phyloP scores from a whole-genome alignment of 2,797 vertebrate genomes.

The Rhinoraja longicauda region DNA sequence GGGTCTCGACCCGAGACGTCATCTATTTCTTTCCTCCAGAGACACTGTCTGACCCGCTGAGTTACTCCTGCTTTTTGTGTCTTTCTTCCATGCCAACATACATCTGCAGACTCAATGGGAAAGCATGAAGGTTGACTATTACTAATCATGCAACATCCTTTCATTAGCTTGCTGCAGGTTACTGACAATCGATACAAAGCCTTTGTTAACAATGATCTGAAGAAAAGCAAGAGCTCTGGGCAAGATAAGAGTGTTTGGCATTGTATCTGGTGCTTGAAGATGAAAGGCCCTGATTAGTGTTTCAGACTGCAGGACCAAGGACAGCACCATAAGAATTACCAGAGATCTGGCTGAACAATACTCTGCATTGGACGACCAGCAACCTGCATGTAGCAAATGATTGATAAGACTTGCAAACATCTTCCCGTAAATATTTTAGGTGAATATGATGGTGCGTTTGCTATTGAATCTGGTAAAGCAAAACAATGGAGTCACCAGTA shows the following conservation, averaged over 20 bases:
- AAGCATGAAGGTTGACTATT: background rate
- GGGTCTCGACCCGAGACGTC: too few relatives aligned
- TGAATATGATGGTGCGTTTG: background rate
- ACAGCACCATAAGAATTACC: background rate
- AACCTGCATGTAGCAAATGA: background rate
- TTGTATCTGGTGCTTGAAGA: background rate
- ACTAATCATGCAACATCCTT: background rate
- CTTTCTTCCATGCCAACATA: too few relatives aligned
- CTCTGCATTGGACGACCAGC: background rate
- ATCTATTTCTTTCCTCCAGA: too few relatives aligned
- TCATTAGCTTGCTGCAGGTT: background rate
- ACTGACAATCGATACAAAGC: background rate
- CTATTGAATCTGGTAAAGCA: background rate
- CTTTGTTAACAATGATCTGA: background rate
- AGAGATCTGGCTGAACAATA: background rate
- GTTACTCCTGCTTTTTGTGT: too few relatives aligned
- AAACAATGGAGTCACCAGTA: background rate
- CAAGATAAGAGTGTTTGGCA: background rate
- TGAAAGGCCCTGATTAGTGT: background rate
- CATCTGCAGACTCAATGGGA: too few relatives aligned
- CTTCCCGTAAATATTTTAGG: background rate
- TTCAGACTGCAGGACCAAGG: slow-evolving; percentile 2
- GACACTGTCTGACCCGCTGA: too few relatives aligned
- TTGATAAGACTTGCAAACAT: background rate
- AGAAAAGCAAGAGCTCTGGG: background rate